Base-by-base conservation (phyloP, 1,140 invertebrate genomes). In the Panonychus citri region DNA sequence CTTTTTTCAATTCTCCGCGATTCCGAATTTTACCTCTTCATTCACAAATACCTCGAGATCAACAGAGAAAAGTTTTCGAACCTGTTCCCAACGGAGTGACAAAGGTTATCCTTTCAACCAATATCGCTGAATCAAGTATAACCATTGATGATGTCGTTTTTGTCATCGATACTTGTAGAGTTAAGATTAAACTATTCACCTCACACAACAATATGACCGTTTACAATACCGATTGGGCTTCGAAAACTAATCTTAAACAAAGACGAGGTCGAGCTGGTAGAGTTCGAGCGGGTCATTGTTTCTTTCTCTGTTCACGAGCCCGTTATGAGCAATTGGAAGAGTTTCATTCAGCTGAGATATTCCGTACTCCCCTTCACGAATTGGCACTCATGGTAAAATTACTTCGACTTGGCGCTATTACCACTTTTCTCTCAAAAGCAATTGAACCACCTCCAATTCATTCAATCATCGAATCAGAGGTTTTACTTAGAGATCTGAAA, bases 141-240 rank as follows among this genome's bases (percentile, higher is more conserved):
- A 99, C 95, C 0, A 96, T 99, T 57, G 94, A 99, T 72, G 94
- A 93, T 4, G 85, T 99, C 58, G 73, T 93, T 66, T 98, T 98
- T 74, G 93, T 99, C 2, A 78, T 89, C 7, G 95, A 99, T 71
- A 95, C 89, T 15, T 86, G 87, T 79, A 1, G 86, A 86, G 67
- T 87, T 0, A 94, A 94, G 66, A 85, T 91, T 75, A 95, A 94
- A 65, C 73, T 91, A 42, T 95, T 91, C 64, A 87, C 87, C 1
- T 86, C 88, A 0, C 87, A 91, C 65, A 91, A 89, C 64, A 94
- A 95, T 68, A 83, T 95, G 77, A 88, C 85, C 67, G 60, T 64
- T 24, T 71, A 91, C 0, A 85, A 91, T 67, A 86, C 93, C 71
- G 90, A 90, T 70, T 93, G 86, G 85, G 90, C 97, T 57, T 94